Evolutionary conservation across 2,797 vertebrate species (phyloP), one percentile per base, ranked within the genome.

Genomic region (Myoxocephalus aenaeus): DNA sequence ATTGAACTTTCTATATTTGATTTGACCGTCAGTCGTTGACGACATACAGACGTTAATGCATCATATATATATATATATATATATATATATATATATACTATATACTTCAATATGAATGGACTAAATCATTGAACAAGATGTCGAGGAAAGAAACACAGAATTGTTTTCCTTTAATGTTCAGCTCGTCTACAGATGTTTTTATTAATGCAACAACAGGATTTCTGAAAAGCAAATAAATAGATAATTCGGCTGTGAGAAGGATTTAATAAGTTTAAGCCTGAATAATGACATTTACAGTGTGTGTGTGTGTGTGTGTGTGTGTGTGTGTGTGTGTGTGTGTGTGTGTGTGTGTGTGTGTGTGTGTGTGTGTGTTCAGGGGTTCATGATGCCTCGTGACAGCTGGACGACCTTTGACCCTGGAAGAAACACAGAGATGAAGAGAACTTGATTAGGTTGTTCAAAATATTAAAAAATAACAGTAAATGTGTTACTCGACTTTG

Each of bases 361-460:
- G 25, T 27, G 25, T 27, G 25, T 27, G 25, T 27, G 25, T 27
- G 25, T 27, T 27, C 3, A 38, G 11, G 11, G 42, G 7, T 51
- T 83, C 68, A 70, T 3, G 78, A 51, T 13, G 71, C 59, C 25
- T 63, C 53, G n/a, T 40, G 71, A 44, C 62, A 59, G 69, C 48
- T 54, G 6, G 71, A 68, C 0, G n/a, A 76, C 42, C 68, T 81
- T 63, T 80, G 75, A 76, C 63, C 65, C 85, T 88, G 67, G 38
- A 0, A 77, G 53, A 65, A 36, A 59, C 48, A 81, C 12, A 59
- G 3, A 54, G 2, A 48, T 3, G 54, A 42, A 36, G 3, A 50
- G 48, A 61, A 20, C 34, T 1, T 1, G 3, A 65, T 51, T 13
- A 18, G 29, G 8, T 3, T 17, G 4, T 5, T 44, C 1, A 46